Evolutionary conservation across 23 tunicate species (phyloP).

Genomic region (Diplosoma virens): DNA sequence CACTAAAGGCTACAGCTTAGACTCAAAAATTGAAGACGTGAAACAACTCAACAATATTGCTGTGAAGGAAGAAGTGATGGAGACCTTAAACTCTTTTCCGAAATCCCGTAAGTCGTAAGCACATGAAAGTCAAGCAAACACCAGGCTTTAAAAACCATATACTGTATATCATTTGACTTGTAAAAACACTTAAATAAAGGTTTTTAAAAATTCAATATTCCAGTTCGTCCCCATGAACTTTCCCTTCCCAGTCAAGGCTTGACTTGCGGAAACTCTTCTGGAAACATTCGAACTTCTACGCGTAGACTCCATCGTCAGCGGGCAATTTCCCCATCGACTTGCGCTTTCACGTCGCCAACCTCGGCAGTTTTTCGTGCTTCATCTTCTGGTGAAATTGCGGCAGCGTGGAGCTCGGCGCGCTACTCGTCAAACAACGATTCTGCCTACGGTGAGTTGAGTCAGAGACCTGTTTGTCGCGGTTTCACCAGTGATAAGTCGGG

Average conservation of each 20-base stretch:
- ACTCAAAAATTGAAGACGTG: background rate
- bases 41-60: background rate
- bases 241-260: too few relatives aligned
- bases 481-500: too few relatives aligned
- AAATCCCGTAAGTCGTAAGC: too few relatives aligned
- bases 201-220: too few relatives aligned
- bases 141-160: too few relatives aligned
- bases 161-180: too few relatives aligned
- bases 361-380: background rate
- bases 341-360: background rate
- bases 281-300: background rate
- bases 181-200: too few relatives aligned
- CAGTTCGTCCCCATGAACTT: too few relatives aligned
- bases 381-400: background rate
- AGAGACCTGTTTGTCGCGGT: too few relatives aligned
- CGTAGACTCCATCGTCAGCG: background rate
- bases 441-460: slow-evolving; percentile 11
- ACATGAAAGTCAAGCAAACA: too few relatives aligned
- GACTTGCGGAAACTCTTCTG: too few relatives aligned
- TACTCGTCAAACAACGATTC: slow-evolving; percentile 21
- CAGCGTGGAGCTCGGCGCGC: slow-evolving; percentile 17
- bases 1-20: background rate
- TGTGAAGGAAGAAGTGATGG: background rate
- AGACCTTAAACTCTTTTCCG: background rate
- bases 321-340: slow-evolving; percentile 6